Base-by-base conservation (phyloP, 2,888 invertebrate species). In the Sussaba pulchella region DNA sequence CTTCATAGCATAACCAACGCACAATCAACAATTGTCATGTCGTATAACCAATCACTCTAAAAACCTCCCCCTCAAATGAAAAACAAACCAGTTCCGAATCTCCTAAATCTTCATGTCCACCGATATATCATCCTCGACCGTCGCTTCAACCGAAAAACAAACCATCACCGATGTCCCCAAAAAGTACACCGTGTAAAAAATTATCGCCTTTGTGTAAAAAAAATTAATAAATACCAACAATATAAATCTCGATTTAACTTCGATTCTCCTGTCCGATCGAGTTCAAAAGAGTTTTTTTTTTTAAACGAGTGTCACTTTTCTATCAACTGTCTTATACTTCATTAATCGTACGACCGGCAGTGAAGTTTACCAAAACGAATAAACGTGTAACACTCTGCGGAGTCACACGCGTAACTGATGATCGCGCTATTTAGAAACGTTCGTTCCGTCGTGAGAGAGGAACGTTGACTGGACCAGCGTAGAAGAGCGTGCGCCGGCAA, bases 291-390 rank as follows among this genome's bases (percentile, higher is more conserved):
- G 1, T n/a, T 2, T 4, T 1, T 1, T 9, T 57, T 31, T 4
- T 10, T 5, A 14, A 2, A n/a, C 43, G 2, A n/a, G 14, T 57
- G 41, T 19, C 39, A 61, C 61, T 61, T 41, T 10, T 21, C 12
- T 9, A 4, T 17, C 12, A 8, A 41, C 6, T 21, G 61, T 41
- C 41, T 41, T 72, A 73, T 43, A 14, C 6, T 2, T 31, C 2
- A 19, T n/a, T 66, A 10, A 21, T 39, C n/a, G 26, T 57, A 12
- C 81, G 77, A 83, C 81, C 84, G 64, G 75, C 86, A 82, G 82
- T 85, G 80, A 8, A 77, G 85, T 78, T 66, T 84, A 88, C 84
- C 85, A 87, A 84, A 87, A 86, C 86, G 82, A 84, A 75, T 76
- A 83, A 75, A 83, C 83, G 87, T 69, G 36, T 12, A 64, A 77